Conservation (phyloP, 2,113 vertebrate genomes). For the Casuarius casuarius region DNA sequence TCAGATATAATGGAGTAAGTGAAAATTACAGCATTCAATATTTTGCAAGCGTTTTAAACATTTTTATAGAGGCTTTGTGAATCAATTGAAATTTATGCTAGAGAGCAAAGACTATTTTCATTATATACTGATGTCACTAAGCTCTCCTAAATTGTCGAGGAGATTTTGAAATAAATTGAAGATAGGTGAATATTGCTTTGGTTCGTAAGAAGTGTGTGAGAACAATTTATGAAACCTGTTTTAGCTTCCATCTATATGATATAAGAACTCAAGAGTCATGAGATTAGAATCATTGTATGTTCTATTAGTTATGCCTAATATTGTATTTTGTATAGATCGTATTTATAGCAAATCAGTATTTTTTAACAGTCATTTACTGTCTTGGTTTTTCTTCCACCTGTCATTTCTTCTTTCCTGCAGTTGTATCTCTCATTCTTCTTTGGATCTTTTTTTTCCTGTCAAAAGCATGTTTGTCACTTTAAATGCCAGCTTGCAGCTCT, state of each 20-base stretch:
- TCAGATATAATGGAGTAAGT: not conserved
- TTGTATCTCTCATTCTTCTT: not conserved
- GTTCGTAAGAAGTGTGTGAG: not conserved
- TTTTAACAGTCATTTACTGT: not conserved
- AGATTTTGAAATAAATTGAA: not conserved
- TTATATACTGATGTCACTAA: not conserved
- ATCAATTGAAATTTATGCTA: not conserved
- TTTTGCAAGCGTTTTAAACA: not conserved
- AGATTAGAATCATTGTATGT: not conserved
- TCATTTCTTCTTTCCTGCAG: not conserved
- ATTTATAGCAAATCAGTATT: fast-evolving
- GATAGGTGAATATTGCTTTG: not conserved
- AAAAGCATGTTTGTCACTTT: not conserved
- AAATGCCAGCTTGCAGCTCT: not conserved
- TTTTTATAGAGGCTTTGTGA: not conserved
- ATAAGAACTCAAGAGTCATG: not conserved
- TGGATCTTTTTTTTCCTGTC: not conserved
- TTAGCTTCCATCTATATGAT: not conserved
- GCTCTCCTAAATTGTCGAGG: not conserved
- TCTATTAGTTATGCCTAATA: not conserved
- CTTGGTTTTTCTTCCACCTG: not conserved
- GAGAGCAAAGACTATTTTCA: not conserved
- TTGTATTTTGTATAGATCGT: not conserved
- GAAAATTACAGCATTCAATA: not conserved
- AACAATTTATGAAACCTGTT: not conserved